These are phyloP conservation scores for Drosophila tsacasi DNA, from an alignment of 1,140 invertebrate genomes.

Conservation along the genomic window DNA sequence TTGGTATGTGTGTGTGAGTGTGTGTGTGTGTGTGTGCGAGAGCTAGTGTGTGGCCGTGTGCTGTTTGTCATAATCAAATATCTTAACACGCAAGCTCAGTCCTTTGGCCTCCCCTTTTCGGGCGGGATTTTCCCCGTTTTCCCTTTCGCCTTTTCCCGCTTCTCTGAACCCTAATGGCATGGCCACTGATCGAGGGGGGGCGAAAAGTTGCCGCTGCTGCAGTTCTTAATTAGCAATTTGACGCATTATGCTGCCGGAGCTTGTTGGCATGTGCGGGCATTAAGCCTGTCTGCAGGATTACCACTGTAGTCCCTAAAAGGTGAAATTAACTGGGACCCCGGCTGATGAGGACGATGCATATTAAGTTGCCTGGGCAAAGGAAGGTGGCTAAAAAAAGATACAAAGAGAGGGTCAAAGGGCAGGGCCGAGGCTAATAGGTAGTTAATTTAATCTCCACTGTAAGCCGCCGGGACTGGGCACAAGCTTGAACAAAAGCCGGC, in stretches of 20 bases:
- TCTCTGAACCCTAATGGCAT: constrained; percentile 61
- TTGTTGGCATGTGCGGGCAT: constrained; percentile 50
- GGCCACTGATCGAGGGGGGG: constrained; percentile 56
- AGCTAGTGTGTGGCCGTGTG: constrained; percentile 19
- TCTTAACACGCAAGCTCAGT: constrained; percentile 71
- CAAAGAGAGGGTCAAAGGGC: constrained; percentile 16
- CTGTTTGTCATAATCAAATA: constrained; percentile 79
- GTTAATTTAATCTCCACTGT: constrained; percentile 27
- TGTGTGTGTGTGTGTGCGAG: constrained; percentile 5
- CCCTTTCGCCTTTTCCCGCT: background rate
- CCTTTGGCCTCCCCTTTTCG: constrained; percentile 21
- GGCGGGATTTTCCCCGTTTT: constrained; percentile 3
- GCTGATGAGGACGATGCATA: constrained; percentile 36
- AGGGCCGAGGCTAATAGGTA: constrained; percentile 17
- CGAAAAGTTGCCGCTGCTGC: constrained; percentile 57
- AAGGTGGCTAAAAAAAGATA: constrained; percentile 17
- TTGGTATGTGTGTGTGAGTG: constrained; percentile 38
- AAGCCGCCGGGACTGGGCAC: constrained; percentile 12
- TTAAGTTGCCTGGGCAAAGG: constrained; percentile 31
- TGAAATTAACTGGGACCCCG: constrained; percentile 28
- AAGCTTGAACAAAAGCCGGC: constrained; percentile 1
- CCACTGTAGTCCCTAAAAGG: constrained; percentile 27
- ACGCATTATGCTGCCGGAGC: constrained; percentile 62
- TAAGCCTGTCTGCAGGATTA: constrained; percentile 58
- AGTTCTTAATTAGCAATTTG: constrained; percentile 76